Evolutionary conservation across 1,140 invertebrate species (phyloP), one percentile per base, ranked within the genome.

Genomic region (Physella acuta): DNA sequence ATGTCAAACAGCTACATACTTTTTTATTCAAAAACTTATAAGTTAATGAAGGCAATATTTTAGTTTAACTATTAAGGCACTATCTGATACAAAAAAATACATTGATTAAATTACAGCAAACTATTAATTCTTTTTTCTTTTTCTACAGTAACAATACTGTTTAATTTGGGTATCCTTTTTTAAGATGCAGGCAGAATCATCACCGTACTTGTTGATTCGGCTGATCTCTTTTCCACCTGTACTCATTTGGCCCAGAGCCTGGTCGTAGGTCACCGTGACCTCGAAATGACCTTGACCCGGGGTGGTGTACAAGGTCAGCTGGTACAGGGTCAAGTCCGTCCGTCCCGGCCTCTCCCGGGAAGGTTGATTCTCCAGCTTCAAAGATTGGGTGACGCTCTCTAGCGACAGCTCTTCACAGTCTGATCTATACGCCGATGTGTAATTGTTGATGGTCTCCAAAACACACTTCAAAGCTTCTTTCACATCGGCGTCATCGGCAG

Each of bases 191-290:
- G 34, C 26, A 1, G 64, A 26, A 3, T 16, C 28, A n/a, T 4
- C 8, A 11, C 49, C 63, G 49, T 67, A 67, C 8, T 16, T 1
- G 44, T 67, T 67, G 3, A 53, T 67, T n/a, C 64, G 30, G 28
- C 64, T 67, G 3, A 67, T 34, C 0, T 37, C 64, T 30, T 26
- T 1, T 17, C 24, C 52, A 58, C 39, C 36, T 33, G 17, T 5
- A 3, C 17, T 26, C 3, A 17, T 17, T 33, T 39, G 44, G 51
- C 39, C 53, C 53, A 52, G 31, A 65, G 39, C 17, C 93, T 87
- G 16, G 90, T 92, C 86, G 89, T 88, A 83, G 91, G 97, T 0
- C 92, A 81, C 0, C 89, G 93, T 17, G n/a, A n/a, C n/a, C n/a
- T n/a, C n/a, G n/a, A n/a, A n/a, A n/a, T n/a, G n/a, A n/a, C n/a